Evolutionary conservation across 2,113 vertebrate genomes (phyloP).

Genomic region (Tachycineta bicolor): DNA sequence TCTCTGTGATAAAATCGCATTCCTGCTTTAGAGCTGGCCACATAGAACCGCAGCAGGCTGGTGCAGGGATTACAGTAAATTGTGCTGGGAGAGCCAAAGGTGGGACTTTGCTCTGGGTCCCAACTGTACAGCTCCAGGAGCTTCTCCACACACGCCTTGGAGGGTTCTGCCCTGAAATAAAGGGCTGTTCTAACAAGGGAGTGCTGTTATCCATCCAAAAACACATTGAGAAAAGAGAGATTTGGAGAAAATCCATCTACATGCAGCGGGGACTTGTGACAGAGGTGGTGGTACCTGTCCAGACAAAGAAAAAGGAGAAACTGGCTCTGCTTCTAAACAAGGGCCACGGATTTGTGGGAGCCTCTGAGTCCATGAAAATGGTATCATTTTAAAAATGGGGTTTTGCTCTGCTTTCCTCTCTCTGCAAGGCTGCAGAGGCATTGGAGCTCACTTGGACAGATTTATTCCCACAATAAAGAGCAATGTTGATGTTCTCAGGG

Average conservation of each 20-base stretch:
- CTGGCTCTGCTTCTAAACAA: neutral
- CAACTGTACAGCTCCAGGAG: neutral
- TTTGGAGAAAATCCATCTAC: neutral
- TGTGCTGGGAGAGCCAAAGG: neutral
- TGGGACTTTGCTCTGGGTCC: neutral
- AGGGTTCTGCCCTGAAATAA: neutral
- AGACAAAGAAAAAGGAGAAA: neutral
- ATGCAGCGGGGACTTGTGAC: fast-evolving
- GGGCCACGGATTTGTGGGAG: neutral
- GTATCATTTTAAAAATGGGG: fast-evolving
- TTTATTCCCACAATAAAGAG: neutral
- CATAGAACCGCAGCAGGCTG: neutral
- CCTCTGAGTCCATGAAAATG: fast-evolving
- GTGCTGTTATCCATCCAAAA: neutral
- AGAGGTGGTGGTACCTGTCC: neutral
- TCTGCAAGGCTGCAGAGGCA: neutral
- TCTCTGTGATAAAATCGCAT: neutral
- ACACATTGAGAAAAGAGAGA: fast-evolving
- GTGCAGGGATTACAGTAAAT: neutral
- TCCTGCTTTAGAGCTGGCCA: neutral
- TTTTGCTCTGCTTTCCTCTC: neutral
- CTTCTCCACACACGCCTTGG: neutral
- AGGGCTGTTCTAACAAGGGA: neutral
- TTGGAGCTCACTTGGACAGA: neutral
- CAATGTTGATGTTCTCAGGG: neutral